These are phyloP conservation scores for Dinocampus coccinellae DNA, from an alignment of 2,888 invertebrate species.

Conservation along the genomic window DNA sequence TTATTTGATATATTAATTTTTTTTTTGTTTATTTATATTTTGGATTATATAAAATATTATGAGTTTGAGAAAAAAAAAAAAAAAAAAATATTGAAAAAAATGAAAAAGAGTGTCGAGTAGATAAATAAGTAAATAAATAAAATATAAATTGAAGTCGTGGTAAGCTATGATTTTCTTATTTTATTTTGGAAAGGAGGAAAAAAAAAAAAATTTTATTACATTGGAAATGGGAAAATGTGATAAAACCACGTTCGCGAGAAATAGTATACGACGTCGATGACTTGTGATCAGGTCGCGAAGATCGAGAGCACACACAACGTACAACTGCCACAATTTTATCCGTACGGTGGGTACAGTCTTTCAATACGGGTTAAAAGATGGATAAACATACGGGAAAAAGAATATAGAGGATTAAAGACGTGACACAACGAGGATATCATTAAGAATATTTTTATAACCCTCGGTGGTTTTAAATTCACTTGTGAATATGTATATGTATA, in stretches of 20 bases:
- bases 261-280: neutral
- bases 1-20: neutral
- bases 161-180: neutral
- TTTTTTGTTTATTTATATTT: neutral
- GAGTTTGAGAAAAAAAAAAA: too few relatives aligned
- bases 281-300: neutral
- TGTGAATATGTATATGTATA: too few relatives aligned
- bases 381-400: constrained; percentile 29
- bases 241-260: neutral
- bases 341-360: too few relatives aligned
- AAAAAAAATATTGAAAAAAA: too few relatives aligned
- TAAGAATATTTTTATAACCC: constrained; percentile 1
- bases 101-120: too few relatives aligned
- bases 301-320: neutral
- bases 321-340: too few relatives aligned
- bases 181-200: too few relatives aligned
- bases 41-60: too few relatives aligned
- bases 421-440: constrained; percentile 48
- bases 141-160: neutral
- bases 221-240: neutral
- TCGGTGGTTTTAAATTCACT: constrained; percentile 10
- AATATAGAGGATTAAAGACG: constrained; percentile 53
- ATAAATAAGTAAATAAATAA: neutral
- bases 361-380: neutral
- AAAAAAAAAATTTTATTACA: neutral